phyloP scores from a whole-genome alignment of 2,888 invertebrate genomes.

The Microctonus hyperodae region DNA sequence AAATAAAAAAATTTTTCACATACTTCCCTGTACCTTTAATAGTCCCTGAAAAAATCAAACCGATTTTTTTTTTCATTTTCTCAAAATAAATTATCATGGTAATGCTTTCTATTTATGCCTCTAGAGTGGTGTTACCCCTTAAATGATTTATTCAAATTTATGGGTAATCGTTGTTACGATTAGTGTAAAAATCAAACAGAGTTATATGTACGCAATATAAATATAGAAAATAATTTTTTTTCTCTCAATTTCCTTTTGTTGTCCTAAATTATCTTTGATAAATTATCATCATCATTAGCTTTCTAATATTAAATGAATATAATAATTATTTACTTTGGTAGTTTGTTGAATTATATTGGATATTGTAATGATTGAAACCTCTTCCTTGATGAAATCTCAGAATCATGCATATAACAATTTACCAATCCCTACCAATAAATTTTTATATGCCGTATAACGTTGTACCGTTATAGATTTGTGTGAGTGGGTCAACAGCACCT shows the following conservation, averaged over 20 bases:
- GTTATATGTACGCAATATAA: too few species aligned
- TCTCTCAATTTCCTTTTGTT: background rate
- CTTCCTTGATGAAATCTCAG: background rate
- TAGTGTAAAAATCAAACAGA: too few species aligned
- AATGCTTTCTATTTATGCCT: too few species aligned
- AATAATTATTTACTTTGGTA: background rate
- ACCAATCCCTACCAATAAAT: slow-evolving; percentile 10
- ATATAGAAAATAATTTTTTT: background rate
- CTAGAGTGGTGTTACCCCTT: too few species aligned
- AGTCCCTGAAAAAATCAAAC: too few species aligned
- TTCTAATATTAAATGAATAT: background rate
- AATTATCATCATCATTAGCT: background rate
- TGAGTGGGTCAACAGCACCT: slow-evolving; percentile 61
- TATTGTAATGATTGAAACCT: background rate
- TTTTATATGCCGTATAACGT: slow-evolving; percentile 16
- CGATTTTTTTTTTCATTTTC: too few species aligned
- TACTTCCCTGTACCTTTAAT: too few species aligned
- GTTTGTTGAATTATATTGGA: background rate
- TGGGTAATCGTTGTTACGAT: too few species aligned
- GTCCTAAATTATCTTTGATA: background rate
- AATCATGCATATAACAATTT: background rate
- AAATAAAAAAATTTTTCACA: too few species aligned
- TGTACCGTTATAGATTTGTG: slow-evolving; percentile 59
- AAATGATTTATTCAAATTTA: too few species aligned
- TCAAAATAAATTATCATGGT: too few species aligned